Conservation (phyloP, 2,113 vertebrate species). For the Eulemur rufifrons region DNA sequence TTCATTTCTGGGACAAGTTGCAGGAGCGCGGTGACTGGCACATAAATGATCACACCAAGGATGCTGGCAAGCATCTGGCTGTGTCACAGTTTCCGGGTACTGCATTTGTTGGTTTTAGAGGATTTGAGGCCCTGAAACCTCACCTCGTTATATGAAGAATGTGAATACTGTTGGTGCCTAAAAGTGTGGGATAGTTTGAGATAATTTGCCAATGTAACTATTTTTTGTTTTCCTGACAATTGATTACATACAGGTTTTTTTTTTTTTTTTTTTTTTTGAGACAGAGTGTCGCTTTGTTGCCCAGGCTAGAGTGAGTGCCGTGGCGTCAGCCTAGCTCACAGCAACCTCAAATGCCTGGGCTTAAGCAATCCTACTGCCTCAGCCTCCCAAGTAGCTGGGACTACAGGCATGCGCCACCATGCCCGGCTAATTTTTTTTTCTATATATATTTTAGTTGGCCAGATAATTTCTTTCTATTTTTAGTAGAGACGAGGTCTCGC, state of each 20-base stretch:
- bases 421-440: too few species aligned
- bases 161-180: constrained; percentile 28
- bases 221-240: constrained; percentile 63
- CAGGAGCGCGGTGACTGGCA: not conserved
- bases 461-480: too few species aligned
- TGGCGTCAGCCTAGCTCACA: too few species aligned
- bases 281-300: too few species aligned
- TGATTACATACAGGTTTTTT: not conserved
- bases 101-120: not conserved
- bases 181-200: not conserved
- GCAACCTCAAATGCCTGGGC: too few species aligned
- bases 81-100: not conserved
- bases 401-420: too few species aligned
- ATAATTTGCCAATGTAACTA: not conserved
- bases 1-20: not conserved
- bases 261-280: too few species aligned
- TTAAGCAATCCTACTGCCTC: too few species aligned
- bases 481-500: too few species aligned
- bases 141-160: not conserved
- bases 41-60: not conserved
- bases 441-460: too few species aligned
- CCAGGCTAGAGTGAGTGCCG: too few species aligned
- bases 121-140: not conserved
- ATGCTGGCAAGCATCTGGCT: not conserved
- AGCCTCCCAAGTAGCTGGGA: too few species aligned